phyloP scores from a whole-genome alignment of 2,888 invertebrate species.

The Cantharis rustica region DNA sequence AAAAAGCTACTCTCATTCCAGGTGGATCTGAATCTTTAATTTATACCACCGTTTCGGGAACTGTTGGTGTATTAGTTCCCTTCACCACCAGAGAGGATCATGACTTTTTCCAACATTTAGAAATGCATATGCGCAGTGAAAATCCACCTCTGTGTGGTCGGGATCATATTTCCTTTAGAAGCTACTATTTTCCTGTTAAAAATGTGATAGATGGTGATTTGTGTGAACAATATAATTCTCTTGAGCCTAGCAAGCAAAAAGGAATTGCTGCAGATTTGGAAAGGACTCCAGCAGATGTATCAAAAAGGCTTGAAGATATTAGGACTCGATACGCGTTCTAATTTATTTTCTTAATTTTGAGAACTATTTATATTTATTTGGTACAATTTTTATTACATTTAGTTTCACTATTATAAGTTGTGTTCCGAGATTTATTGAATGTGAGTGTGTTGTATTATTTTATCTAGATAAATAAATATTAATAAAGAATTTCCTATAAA shows the following conservation, averaged over 20 bases:
- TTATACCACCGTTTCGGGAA: constrained; percentile 94
- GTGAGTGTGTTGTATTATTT: not conserved
- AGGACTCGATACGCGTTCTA: constrained; percentile 98
- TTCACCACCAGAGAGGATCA: constrained; percentile 97
- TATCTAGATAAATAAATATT: not conserved
- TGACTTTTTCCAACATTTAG: constrained; percentile 98
- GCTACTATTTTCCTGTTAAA: constrained; percentile 97
- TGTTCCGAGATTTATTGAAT: not conserved
- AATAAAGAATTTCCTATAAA: no score
- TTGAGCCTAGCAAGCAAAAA: constrained; percentile 93
- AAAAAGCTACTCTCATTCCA: constrained; percentile 94
- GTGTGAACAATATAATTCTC: constrained; percentile 97
- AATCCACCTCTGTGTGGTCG: constrained; percentile 95
- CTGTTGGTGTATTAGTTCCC: constrained; percentile 90
- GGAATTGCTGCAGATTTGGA: constrained; percentile 94
- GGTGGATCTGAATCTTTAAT: constrained; percentile 96
- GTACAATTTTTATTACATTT: not conserved
- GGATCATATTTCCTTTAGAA: constrained; percentile 95
- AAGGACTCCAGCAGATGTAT: constrained; percentile 93
- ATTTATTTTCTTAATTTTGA: constrained; percentile 40
- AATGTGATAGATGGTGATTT: constrained; percentile 98
- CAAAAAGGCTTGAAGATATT: constrained; percentile 98
- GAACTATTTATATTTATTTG: not conserved
- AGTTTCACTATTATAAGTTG: not conserved
- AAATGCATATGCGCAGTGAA: constrained; percentile 99